A percentile compares a stretch with the other conserved stretches of the same genome.
phyloP scores from a whole-genome alignment of 1,140 invertebrate genomes.

The Drosophila kepulauana region DNA sequence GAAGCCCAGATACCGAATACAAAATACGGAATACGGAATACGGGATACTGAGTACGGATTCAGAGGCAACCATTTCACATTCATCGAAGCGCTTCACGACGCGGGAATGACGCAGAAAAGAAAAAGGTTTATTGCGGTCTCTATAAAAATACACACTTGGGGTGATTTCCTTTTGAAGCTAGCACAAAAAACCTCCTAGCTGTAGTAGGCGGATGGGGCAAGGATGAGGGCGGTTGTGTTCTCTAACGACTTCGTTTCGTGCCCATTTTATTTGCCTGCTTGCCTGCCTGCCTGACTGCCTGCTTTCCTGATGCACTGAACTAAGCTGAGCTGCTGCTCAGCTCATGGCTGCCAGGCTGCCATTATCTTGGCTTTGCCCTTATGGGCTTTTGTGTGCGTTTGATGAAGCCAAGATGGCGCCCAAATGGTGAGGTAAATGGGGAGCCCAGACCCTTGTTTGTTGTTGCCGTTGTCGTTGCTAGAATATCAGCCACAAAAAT shows the following conservation, averaged over 20 bases:
- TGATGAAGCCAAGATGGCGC: conserved; percentile 82
- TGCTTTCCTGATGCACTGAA: conserved; percentile 45
- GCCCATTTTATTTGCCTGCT: conserved; percentile 74
- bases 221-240: conserved; percentile 36
- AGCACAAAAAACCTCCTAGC: conserved; percentile 63
- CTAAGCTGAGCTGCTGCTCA: conserved; percentile 46
- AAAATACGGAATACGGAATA: not conserved
- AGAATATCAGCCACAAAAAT: conserved; percentile 82
- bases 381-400: conserved; percentile 83
- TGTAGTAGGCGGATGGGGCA: conserved; percentile 41
- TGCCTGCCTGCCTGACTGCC: conserved; percentile 20
- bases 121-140: conserved; percentile 83
- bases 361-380: conserved; percentile 83
- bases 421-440: conserved; percentile 65
- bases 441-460: conserved; percentile 50
- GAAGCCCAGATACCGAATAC: not conserved
- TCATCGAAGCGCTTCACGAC: conserved; percentile 51
- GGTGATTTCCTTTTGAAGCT: conserved; percentile 80
- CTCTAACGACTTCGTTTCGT: conserved; percentile 79
- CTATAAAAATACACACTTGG: conserved; percentile 83
- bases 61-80: conserved; percentile 42
- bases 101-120: conserved; percentile 55
- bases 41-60: conserved; percentile 21
- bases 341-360: conserved; percentile 45
- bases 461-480: conserved; percentile 59